Evolutionary conservation across 2,888 invertebrate genomes (phyloP).

Genomic region (Glyphotaelius pellucidus): DNA sequence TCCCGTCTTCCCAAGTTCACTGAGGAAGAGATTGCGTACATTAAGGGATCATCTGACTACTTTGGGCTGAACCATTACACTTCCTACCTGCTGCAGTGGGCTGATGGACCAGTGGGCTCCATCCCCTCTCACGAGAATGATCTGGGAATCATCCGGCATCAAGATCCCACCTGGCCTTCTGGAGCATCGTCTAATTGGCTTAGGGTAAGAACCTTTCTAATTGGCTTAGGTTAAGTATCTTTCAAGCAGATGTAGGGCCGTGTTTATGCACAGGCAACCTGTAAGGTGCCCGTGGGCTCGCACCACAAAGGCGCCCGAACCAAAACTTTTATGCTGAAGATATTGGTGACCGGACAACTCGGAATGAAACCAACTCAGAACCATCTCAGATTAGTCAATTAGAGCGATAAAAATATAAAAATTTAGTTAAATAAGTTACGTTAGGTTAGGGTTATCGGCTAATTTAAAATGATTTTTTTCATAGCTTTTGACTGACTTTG

Average conservation of each 20-base stretch:
- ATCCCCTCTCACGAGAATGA: constrained; percentile 80
- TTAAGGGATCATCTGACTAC: constrained; percentile 75
- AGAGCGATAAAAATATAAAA: too few species aligned
- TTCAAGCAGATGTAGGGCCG: neutral
- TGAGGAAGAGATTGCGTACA: constrained; percentile 74
- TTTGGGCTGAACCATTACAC: constrained; percentile 77
- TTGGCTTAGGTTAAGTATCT: constrained; percentile 78
- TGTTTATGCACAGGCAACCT: too few species aligned
- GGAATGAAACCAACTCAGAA: too few species aligned
- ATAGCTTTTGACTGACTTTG: too few species aligned
- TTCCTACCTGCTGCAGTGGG: constrained; percentile 74
- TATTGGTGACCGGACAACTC: too few species aligned
- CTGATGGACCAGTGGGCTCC: constrained; percentile 72
- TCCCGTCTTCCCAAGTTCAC: constrained; percentile 79
- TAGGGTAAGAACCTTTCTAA: constrained; percentile 72
- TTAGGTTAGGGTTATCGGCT: too few species aligned
- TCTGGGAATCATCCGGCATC: constrained; percentile 77
- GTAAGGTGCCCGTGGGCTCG: too few species aligned
- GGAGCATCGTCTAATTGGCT: constrained; percentile 80
- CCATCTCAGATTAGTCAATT: too few species aligned
- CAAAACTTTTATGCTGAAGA: too few species aligned
- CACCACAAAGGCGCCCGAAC: too few species aligned
- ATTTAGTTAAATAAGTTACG: too few species aligned
- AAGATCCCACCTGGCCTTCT: constrained; percentile 80
- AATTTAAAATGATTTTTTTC: too few species aligned